Percentiles rank a stretch among this genome's conserved stretches.
Evolutionary conservation across 2,888 invertebrate species (phyloP).

Genomic region (Callyntrura sp.): DNA sequence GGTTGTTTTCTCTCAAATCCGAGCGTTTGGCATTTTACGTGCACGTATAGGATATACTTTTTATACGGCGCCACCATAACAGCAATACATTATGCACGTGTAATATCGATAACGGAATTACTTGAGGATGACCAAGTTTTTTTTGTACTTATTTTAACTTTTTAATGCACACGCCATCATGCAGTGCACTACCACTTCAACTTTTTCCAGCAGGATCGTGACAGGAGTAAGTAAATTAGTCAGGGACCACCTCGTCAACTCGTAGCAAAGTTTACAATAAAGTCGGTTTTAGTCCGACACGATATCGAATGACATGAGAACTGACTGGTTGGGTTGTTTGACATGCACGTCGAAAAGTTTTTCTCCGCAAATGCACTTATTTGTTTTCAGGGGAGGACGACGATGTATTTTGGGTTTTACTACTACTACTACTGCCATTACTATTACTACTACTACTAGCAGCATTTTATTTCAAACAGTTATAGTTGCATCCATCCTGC

Average conservation of each 20-base stretch:
- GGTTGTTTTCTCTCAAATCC: too few species aligned
- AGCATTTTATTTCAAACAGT: too few species aligned
- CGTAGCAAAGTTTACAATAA: slow-evolving; percentile 38
- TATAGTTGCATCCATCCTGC: too few species aligned
- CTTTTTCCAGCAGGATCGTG: slow-evolving; percentile 57
- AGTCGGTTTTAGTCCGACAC: slow-evolving; percentile 29
- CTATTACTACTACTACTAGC: not conserved
- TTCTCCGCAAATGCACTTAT: slow-evolving; percentile 63
- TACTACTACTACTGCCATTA: slow-evolving; percentile 19
- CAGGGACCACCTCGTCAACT: slow-evolving; percentile 55
- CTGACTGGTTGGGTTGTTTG: slow-evolving; percentile 36
- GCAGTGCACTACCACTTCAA: slow-evolving; percentile 50
- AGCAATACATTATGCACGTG: too few species aligned
- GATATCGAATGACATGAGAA: slow-evolving; percentile 58
- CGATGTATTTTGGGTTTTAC: slow-evolving; percentile 42
- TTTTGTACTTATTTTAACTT: not conserved
- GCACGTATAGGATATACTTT: too few species aligned
- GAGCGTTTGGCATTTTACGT: too few species aligned
- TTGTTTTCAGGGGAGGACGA: too few species aligned
- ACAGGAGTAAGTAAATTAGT: slow-evolving; percentile 49
- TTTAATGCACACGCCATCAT: slow-evolving; percentile 42
- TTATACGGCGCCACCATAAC: too few species aligned
- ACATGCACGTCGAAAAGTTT: slow-evolving; percentile 58
- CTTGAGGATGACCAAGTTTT: too few species aligned
- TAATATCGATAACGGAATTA: too few species aligned